Evolutionary conservation across 2,797 vertebrate genomes (phyloP).

Genomic region (Typhlichthys subterraneus): DNA sequence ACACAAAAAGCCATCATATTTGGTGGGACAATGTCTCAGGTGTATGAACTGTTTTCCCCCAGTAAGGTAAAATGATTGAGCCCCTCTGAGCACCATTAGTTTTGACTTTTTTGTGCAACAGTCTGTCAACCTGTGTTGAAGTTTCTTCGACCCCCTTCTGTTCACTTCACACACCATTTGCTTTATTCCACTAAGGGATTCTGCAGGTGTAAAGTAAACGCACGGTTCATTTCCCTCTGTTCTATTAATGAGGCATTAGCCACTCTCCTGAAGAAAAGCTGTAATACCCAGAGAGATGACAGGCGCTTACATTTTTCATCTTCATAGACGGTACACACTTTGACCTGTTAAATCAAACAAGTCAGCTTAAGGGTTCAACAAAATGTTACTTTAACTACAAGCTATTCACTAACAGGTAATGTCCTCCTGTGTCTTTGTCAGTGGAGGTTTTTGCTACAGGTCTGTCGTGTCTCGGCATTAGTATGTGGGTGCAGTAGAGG

Average conservation of each 20-base stretch:
- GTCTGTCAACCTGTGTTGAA: constrained; percentile 55
- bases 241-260: constrained; percentile 44
- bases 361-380: not conserved
- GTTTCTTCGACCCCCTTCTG: constrained; percentile 14
- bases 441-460: constrained; percentile 17
- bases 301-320: constrained; percentile 2
- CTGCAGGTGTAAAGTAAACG: constrained; percentile 49
- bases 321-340: not conserved
- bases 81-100: constrained; percentile 43
- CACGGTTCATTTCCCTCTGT: constrained; percentile 41
- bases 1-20: not conserved
- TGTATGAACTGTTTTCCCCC: not conserved
- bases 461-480: constrained; percentile 42
- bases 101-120: constrained; percentile 29
- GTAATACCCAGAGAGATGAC: constrained; percentile 12
- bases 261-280: constrained; percentile 4
- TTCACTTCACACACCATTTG: constrained; percentile 47
- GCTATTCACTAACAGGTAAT: not conserved
- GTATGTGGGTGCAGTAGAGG: constrained; percentile 62
- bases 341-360: not conserved
- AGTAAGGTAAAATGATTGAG: constrained; percentile 40
- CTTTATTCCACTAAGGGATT: constrained; percentile 32
- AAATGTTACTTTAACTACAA: not conserved
- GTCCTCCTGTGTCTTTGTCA: constrained; percentile 3
- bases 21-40: not conserved